Evolutionary conservation across 2,113 vertebrate genomes (phyloP).

Genomic region (Microcebus tavaratra): DNA sequence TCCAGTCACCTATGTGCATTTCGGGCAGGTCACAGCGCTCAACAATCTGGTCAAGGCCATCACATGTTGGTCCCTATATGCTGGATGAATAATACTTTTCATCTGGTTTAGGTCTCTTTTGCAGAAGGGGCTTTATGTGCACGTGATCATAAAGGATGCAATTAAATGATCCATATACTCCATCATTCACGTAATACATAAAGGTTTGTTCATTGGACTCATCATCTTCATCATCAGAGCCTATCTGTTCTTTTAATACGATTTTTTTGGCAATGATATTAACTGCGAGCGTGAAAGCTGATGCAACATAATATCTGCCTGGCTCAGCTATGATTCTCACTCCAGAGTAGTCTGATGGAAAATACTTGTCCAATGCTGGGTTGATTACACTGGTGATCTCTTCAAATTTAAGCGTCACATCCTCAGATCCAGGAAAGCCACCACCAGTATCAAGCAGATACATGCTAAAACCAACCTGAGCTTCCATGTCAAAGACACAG

Average conservation of each 20-base stretch:
- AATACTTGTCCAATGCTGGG: constrained; percentile 95
- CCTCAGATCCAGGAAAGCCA: constrained; percentile 98
- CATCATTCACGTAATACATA: constrained; percentile 99
- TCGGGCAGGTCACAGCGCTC: constrained; percentile 93
- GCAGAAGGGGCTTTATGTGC: constrained; percentile 92
- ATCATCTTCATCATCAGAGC: constrained; percentile 96
- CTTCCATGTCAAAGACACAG: constrained; percentile 96
- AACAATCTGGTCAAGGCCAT: constrained; percentile 95
- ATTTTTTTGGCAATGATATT: constrained; percentile 98
- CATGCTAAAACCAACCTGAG: constrained; percentile 94
- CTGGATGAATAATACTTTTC: constrained; percentile 93
- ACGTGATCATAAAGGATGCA: constrained; percentile 97
- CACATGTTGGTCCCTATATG: constrained; percentile 98
- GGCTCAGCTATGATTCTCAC: constrained; percentile 95
- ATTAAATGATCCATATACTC: constrained; percentile 98
- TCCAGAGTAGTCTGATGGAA: constrained; percentile 89
- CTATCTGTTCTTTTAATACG: constrained; percentile 90
- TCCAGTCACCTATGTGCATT: constrained; percentile 95
- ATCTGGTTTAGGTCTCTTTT: constrained; percentile 96
- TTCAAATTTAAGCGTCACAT: constrained; percentile 96
- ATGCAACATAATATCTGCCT: constrained; percentile 96
- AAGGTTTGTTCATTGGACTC: constrained; percentile 90
- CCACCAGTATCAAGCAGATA: constrained; percentile 96
- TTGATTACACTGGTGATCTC: constrained; percentile 96
- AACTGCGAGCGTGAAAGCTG: constrained; percentile 95